Conservation (phyloP, 2,888 invertebrate genomes). For the Ellobium chinense region DNA sequence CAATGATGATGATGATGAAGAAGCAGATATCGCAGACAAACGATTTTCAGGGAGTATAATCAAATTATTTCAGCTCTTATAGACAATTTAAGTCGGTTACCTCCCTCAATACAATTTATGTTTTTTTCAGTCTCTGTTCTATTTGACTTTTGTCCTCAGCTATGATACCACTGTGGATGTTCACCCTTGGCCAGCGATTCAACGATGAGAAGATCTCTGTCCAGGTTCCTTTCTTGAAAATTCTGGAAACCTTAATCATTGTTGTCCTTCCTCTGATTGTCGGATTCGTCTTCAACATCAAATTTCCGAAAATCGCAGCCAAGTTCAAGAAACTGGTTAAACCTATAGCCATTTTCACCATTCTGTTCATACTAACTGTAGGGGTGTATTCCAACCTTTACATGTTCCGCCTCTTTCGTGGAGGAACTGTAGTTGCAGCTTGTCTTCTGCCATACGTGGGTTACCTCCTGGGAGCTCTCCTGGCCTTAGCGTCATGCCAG, state of each 20-base stretch:
- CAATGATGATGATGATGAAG: no score
- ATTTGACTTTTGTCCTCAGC: slow-evolving; percentile 80
- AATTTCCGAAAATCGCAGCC: slow-evolving; percentile 82
- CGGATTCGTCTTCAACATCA: slow-evolving; percentile 77
- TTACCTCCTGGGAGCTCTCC: slow-evolving; percentile 67
- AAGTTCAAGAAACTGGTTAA: slow-evolving; percentile 83
- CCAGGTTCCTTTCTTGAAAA: slow-evolving; percentile 88
- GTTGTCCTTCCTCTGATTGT: slow-evolving; percentile 86
- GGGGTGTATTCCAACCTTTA: slow-evolving; percentile 94
- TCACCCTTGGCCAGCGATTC: slow-evolving; percentile 89
- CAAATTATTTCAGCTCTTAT: no score
- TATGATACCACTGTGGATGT: slow-evolving; percentile 94
- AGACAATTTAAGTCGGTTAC: no score
- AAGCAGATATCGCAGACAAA: no score
- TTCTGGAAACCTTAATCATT: slow-evolving; percentile 87
- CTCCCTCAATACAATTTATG: no score
- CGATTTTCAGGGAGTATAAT: no score
- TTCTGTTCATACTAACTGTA: slow-evolving; percentile 91
- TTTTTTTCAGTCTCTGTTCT: not conserved
- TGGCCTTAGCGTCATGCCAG: slow-evolving; percentile 64
- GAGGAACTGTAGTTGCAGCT: slow-evolving; percentile 63
- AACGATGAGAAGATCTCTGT: slow-evolving; percentile 83
- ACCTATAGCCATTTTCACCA: slow-evolving; percentile 88
- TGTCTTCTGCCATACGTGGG: slow-evolving; percentile 73
- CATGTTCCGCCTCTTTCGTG: slow-evolving; percentile 90